Percentiles rank a stretch among this genome's conserved stretches.
These are phyloP conservation scores for Vanessa atalanta DNA, from an alignment of 1,140 invertebrate species.

Conservation along the genomic window DNA sequence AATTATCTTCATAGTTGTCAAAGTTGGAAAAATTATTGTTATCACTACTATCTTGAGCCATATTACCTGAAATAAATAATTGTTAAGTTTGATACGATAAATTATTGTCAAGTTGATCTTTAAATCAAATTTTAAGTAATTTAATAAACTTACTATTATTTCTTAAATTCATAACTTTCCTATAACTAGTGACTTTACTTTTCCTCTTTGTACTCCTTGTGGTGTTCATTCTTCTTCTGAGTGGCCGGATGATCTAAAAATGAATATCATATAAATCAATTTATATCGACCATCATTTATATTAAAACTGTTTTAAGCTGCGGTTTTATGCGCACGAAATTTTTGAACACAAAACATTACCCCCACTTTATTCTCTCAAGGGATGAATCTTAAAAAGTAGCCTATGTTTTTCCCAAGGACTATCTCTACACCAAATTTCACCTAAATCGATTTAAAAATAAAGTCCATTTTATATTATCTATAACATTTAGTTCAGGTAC, in stretches of 20 bases:
- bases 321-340: too few species aligned
- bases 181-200: constrained; percentile 70
- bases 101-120: neutral
- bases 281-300: neutral
- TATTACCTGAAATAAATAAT: constrained; percentile 48
- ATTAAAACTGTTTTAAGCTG: too few species aligned
- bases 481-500: too few species aligned
- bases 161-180: constrained; percentile 65
- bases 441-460: too few species aligned
- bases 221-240: constrained; percentile 66
- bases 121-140: neutral
- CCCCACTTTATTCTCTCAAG: too few species aligned
- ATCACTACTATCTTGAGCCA: constrained; percentile 66
- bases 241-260: constrained; percentile 66
- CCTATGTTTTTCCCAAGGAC: too few species aligned
- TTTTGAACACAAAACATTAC: too few species aligned
- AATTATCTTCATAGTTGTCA: constrained; percentile 66
- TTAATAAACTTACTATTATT: constrained; percentile 55
- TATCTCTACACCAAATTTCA: too few species aligned
- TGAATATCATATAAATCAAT: constrained; percentile 17
- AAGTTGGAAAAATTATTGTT: constrained; percentile 64
- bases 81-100: neutral
- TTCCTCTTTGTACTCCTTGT: constrained; percentile 69
- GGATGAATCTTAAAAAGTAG: too few species aligned
- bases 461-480: too few species aligned